Evolutionary conservation across 2,797 vertebrate species (phyloP), one percentile per base, ranked within the genome.

Genomic region (Lerista edwardsae): DNA sequence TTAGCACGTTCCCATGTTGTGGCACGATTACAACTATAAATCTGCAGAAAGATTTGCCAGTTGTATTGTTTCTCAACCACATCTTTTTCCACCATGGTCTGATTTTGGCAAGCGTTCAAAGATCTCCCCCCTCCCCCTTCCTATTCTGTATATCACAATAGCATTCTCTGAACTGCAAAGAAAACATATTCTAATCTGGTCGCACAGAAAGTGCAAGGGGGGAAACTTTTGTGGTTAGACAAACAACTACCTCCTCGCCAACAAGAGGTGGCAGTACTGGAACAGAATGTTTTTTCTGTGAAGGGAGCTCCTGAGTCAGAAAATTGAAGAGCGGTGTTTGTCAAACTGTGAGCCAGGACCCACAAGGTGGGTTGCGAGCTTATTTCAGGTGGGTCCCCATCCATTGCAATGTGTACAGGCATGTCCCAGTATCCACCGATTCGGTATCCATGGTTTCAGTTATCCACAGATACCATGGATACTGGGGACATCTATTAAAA

Each of bases 1-100:
- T 97, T 95, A 97, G 85, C 75, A 85, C 85, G 94, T 97, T 97
- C 97, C 96, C 97, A 97, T 93, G 94, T 94, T 75, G 84, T 77
- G 93, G 93, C 80, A 88, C 90, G 78, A 94, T 93, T 87, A 87
- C 29, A 82, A 51, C 88, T 80, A 86, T 86, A 81, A 93, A 94
- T 89, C 86, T 73, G 39, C 88, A 87, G 88, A 62, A 86, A 88
- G 90, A 81, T 88, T 84, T 87, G 94, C 94, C 75, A 89, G 34
- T 57, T 79, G 75, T 0, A 91, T 86, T 88, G 91, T 91, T 87
- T 86, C 62, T 86, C 88, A 91, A 91, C 91, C 83, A 90, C 94
- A 83, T 93, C 94, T 91, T 93, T 94, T 94, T 93, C 95, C 93
- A 93, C 84, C 76, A 44, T 64, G 88, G 83, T 83, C 93, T 85